Evolutionary conservation across 2,113 vertebrate species (phyloP), one percentile per base, ranked within the genome.

Genomic region (Poecile atricapillus): DNA sequence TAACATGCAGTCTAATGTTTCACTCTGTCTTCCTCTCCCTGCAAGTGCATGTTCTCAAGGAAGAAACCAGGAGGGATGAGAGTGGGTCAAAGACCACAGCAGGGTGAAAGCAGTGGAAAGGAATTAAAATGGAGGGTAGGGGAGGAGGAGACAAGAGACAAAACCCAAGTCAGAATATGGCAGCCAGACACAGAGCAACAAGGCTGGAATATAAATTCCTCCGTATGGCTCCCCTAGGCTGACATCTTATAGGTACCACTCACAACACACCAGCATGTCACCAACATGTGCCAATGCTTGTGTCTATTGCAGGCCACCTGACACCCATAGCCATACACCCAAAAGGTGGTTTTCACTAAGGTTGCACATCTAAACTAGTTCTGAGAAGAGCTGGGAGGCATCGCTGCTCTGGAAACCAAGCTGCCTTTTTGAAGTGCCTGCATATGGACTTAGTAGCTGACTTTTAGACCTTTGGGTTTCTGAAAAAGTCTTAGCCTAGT

Each of bases 1-100:
- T 89, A 96, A 97, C 95, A 96, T 93, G 91, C 89, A 89, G 88
- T 95, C 93, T 97, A 96, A 95, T 93, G 94, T 97, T 97, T 97
- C 96, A 93, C 85, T 96, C 93, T 95, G 91, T 95, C 93, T 95
- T 94, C 94, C 91, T 93, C 95, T 71, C 87, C 75, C 89, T 85
- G 64, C 52, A 73, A 92, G 59, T 50, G 33, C 91, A 85, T 94
- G 89, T 92, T 90, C 76, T 91, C 89, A 94, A 93, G 89, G 89
- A 97, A 95, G 77, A 87, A 95, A 87, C 89, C 78, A 85, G 91
- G 81, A 96, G 88, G 31, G 83, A 97, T 3, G 22, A 93, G 88
- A 94, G 44, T 1, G 0, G 89, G 92, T 95, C 94, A 96, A 80
- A 93, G 93, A 95, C 92, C 64, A 86, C 49, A 85, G 47, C 74